Conservation (phyloP, 1,140 invertebrate genomes). For the Drosophila seguyi region DNA sequence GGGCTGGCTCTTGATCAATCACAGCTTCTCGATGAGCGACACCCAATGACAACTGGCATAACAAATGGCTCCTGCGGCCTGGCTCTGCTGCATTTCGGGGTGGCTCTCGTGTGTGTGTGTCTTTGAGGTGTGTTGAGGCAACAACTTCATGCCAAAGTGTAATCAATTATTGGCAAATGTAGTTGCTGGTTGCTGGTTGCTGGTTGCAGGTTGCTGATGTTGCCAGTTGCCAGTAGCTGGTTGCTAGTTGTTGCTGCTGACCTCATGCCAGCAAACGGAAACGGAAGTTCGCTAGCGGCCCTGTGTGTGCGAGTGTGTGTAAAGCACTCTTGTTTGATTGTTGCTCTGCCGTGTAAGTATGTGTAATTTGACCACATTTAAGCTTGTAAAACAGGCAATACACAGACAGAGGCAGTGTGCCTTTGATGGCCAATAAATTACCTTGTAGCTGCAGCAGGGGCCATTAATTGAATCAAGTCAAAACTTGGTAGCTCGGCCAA, state of each 20-base stretch:
- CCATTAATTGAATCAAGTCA: conserved; percentile 64
- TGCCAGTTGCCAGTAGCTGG: not conserved
- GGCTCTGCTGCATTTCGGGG: conserved; percentile 20
- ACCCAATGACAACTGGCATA: conserved; percentile 47
- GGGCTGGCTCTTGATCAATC: conserved; percentile 22
- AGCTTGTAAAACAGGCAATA: conserved; percentile 68
- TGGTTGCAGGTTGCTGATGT: conserved; percentile 3
- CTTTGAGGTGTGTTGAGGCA: conserved; percentile 40
- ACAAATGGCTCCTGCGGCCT: conserved; percentile 57
- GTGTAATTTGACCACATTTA: conserved; percentile 55
- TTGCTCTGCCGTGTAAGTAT: conserved; percentile 34
- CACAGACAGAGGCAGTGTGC: conserved; percentile 6
- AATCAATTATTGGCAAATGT: conserved; percentile 82
- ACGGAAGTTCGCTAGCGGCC: conserved; percentile 52
- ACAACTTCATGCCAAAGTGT: conserved; percentile 78
- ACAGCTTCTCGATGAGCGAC: conserved; percentile 31
- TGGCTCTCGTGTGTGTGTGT: not conserved
- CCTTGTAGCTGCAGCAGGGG: conserved; percentile 35
- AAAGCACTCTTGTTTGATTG: conserved; percentile 56
- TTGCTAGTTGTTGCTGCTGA: conserved; percentile 41
- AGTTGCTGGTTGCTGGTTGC: conserved; percentile 39
- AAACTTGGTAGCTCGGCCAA: conserved; percentile 20
- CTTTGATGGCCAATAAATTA: conserved; percentile 66
- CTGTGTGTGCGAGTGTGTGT: conserved; percentile 27
- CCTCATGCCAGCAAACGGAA: conserved; percentile 69